Percentiles rank a stretch among this genome's conserved stretches.
Evolutionary conservation across 2,113 vertebrate species (phyloP).

Genomic region (Sceloporus tristichus): DNA sequence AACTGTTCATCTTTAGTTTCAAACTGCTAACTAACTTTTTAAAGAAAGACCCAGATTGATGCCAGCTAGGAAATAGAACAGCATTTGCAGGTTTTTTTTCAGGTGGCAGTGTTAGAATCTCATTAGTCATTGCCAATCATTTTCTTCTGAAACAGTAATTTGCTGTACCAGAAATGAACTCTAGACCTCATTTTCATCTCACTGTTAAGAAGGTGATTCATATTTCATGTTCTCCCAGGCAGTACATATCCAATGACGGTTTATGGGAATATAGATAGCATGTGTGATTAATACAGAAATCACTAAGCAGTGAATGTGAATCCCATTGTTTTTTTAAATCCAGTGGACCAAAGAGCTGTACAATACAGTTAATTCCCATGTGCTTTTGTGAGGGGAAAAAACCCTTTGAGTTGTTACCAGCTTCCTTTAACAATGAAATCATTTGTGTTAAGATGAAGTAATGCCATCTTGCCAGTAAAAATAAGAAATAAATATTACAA

Average conservation of each 20-base stretch:
- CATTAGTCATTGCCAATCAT: constrained; percentile 48
- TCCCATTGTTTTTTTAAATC: constrained; percentile 18
- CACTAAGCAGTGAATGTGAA: not conserved
- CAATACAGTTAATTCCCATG: not conserved
- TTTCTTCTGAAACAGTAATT: constrained; percentile 37
- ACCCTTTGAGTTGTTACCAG: not conserved
- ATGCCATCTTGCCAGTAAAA: not conserved
- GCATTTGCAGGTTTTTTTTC: constrained; percentile 46
- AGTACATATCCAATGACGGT: constrained; percentile 48
- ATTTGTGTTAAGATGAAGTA: not conserved
- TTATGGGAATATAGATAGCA: constrained; percentile 49
- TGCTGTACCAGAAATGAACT: constrained; percentile 50
- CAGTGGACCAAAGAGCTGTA: constrained; percentile 7
- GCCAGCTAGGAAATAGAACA: constrained; percentile 28
- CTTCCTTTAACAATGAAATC: not conserved
- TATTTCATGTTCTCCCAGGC: constrained; percentile 29
- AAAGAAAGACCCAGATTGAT: not conserved
- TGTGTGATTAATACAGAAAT: constrained; percentile 46
- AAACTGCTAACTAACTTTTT: not conserved
- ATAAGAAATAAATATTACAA: not conserved
- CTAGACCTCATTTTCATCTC: constrained; percentile 39
- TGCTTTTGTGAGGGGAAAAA: not conserved
- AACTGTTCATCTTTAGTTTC: not conserved
- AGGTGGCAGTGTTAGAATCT: constrained; percentile 35
- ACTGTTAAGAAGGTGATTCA: constrained; percentile 57